Percentiles rank a stretch among this genome's conserved stretches.
Evolutionary conservation across 1,140 invertebrate species (phyloP).

Genomic region (Temnothorax curvispinosus): DNA sequence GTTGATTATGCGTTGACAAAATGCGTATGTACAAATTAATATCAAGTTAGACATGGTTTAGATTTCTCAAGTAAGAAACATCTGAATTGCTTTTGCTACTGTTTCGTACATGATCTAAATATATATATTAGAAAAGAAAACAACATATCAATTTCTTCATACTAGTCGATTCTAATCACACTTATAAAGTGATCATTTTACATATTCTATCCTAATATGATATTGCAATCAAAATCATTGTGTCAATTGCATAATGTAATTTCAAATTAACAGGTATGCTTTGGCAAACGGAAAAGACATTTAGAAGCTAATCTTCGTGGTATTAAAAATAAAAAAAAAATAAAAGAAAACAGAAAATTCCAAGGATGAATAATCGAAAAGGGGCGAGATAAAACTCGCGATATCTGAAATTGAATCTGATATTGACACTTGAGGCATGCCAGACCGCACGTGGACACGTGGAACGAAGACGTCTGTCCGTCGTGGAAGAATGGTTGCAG

Average conservation of each 20-base stretch:
- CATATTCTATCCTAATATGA: not conserved
- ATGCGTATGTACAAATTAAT: not conserved
- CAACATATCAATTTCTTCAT: not conserved
- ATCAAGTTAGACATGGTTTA: not conserved
- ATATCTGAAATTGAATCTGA: conserved; percentile 28
- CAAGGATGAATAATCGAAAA: not conserved
- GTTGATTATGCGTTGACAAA: not conserved
- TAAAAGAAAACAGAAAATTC: not conserved
- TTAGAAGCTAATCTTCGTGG: not conserved
- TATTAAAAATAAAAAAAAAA: not conserved
- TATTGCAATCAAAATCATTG: not conserved
- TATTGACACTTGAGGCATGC: conserved; percentile 55
- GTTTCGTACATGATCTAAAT: not conserved
- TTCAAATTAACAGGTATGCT: not conserved
- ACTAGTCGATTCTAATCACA: not conserved
- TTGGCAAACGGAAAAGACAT: not conserved
- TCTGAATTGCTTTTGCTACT: not conserved
- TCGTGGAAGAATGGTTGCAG: conserved; percentile 51
- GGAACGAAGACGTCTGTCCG: conserved; percentile 63
- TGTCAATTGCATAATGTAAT: not conserved
- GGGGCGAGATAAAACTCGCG: not conserved
- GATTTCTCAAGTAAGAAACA: not conserved
- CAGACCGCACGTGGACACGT: conserved; percentile 27
- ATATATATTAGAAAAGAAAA: not conserved
- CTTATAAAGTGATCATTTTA: not conserved